Evolutionary conservation across 2,888 invertebrate genomes (phyloP).

Genomic region (Ariolimax columbianus): DNA sequence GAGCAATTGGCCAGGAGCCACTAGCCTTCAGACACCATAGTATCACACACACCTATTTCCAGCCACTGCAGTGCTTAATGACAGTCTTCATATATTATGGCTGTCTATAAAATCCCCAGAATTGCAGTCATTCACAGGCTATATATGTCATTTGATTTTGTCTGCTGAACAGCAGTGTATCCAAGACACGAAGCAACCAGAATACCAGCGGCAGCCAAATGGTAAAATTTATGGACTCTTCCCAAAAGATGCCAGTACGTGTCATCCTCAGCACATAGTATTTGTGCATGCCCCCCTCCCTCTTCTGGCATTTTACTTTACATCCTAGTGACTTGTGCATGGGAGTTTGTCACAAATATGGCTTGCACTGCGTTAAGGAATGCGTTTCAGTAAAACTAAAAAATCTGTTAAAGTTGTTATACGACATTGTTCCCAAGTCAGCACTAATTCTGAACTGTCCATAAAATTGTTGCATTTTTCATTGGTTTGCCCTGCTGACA

Average conservation of each 20-base stretch:
- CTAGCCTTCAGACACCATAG: background rate
- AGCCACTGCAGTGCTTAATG: background rate
- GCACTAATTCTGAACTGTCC: background rate
- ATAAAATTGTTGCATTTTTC: background rate
- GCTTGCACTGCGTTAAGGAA: background rate
- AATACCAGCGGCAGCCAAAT: conserved; percentile 20
- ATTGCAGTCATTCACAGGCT: conserved; percentile 9
- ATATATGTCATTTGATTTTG: conserved; percentile 20
- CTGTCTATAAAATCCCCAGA: background rate
- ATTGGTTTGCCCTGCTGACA: background rate
- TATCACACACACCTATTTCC: background rate
- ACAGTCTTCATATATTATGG: background rate
- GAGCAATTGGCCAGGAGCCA: background rate
- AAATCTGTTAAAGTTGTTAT: background rate
- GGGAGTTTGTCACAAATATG: conserved; percentile 3
- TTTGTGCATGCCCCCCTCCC: conserved; percentile 21
- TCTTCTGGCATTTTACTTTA: background rate
- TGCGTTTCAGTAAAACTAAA: background rate
- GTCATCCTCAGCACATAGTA: background rate
- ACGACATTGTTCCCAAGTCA: background rate
- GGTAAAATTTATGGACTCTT: conserved; percentile 31
- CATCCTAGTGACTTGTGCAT: conserved; percentile 3
- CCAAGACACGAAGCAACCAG: conserved; percentile 20
- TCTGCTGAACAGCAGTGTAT: conserved; percentile 41
- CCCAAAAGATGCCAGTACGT: conserved; percentile 32